phyloP scores from a whole-genome alignment of 2,797 vertebrate species.

The Taeniopygia guttata region DNA sequence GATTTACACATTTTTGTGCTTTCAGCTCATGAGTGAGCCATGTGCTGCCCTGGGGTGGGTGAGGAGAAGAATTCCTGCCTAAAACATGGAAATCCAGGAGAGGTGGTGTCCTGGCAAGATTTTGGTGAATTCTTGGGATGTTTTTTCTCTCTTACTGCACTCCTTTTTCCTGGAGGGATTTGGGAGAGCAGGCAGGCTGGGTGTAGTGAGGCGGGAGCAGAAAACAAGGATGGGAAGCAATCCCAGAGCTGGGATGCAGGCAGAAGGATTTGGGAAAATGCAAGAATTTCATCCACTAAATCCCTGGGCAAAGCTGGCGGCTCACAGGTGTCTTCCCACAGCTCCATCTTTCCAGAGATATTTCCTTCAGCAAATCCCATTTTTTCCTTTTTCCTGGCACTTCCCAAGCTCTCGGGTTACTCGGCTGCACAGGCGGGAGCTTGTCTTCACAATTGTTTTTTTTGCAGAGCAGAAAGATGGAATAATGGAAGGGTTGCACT shows the following conservation, averaged over 20 bases:
- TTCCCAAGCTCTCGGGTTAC: background rate
- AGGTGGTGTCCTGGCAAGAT: background rate
- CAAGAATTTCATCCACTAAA: background rate
- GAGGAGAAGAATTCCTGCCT: background rate
- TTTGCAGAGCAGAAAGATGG: background rate
- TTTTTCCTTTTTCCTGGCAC: background rate
- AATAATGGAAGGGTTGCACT: fast-evolving
- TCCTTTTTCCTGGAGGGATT: background rate
- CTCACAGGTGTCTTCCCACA: background rate
- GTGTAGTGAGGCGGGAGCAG: fast-evolving
- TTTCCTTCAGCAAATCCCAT: background rate
- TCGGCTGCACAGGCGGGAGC: background rate
- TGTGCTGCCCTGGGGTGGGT: background rate
- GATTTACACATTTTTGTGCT: background rate
- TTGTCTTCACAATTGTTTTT: background rate
- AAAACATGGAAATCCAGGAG: background rate
- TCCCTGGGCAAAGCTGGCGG: background rate
- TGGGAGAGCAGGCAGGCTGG: background rate
- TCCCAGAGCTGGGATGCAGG: fast-evolving
- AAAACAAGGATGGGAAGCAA: background rate
- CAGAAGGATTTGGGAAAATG: background rate
- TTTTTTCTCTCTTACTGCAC: fast-evolving
- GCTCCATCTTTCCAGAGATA: background rate
- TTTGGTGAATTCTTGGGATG: background rate
- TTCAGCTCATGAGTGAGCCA: fast-evolving